phyloP scores from a whole-genome alignment of 2,797 vertebrate genomes.

The Sebastes vulpes region DNA sequence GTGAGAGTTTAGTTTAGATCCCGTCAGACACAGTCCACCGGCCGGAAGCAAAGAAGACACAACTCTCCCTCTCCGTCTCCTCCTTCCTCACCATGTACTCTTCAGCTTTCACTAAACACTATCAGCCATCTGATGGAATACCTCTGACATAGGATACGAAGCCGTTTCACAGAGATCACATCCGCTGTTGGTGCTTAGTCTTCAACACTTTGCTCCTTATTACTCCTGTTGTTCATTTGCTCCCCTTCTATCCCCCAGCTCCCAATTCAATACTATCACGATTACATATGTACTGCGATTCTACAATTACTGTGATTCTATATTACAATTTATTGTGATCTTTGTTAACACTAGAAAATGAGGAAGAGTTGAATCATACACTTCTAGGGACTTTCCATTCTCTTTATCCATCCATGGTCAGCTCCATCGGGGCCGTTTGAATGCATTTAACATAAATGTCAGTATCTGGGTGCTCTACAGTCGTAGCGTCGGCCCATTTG shows the following conservation, averaged over 20 bases:
- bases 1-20: slow-evolving; percentile 24
- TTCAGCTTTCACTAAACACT: neutral
- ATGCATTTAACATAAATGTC: too few relatives aligned
- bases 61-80: neutral
- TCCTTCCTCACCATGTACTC: neutral
- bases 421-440: too few relatives aligned
- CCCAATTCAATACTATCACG: neutral
- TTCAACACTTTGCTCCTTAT: neutral
- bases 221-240: neutral
- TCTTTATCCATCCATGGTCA: too few relatives aligned
- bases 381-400: too few relatives aligned
- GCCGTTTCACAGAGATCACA: neutral
- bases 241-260: neutral
- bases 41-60: slow-evolving; percentile 4
- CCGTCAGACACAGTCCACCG: slow-evolving; percentile 32
- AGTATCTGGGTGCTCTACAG: too few relatives aligned
- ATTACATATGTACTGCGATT: too few relatives aligned
- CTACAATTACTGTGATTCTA: too few relatives aligned
- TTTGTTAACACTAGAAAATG: too few relatives aligned
- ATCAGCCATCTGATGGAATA: neutral
- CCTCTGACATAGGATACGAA: neutral
- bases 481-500: too few relatives aligned
- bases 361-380: too few relatives aligned
- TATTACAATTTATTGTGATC: too few relatives aligned
- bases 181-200: neutral